phyloP scores from a whole-genome alignment of 2,113 vertebrate species.

The Panthera leo region DNA sequence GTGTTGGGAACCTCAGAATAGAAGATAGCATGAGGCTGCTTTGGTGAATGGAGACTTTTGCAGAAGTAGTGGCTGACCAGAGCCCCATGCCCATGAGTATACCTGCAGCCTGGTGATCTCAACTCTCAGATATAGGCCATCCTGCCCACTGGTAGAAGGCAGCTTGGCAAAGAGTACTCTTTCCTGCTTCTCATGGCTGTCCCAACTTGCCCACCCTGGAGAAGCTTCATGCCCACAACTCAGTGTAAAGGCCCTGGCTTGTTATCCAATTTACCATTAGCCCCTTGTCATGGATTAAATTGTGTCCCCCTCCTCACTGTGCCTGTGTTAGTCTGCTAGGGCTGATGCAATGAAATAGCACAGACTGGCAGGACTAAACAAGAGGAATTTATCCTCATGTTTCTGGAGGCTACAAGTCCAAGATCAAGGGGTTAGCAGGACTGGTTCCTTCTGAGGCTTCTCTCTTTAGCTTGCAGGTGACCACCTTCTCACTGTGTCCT shows the following conservation, averaged over 20 bases:
- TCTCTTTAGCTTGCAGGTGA: not conserved
- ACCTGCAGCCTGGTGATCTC: not conserved
- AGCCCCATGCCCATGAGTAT: rapidly evolving
- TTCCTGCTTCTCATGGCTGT: not conserved
- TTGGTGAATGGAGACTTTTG: not conserved
- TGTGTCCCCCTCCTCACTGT: not conserved
- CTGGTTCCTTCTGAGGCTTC: not conserved
- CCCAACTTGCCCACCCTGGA: not conserved
- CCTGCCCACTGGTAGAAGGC: not conserved
- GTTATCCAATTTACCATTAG: too few relatives aligned
- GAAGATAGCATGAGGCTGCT: not conserved
- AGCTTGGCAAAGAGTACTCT: not conserved
- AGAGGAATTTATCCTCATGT: not conserved
- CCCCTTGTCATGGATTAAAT: not conserved
- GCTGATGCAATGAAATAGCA: not conserved
- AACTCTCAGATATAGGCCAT: not conserved
- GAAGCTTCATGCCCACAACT: not conserved
- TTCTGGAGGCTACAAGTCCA: not conserved
- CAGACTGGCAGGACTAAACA: not conserved
- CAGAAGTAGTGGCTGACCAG: not conserved
- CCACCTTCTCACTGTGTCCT: not conserved
- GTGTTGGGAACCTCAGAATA: not conserved
- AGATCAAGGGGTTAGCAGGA: not conserved
- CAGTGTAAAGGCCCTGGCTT: not conserved
- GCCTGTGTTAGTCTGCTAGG: not conserved